phyloP scores from a whole-genome alignment of 2,888 invertebrate species.

The Ferdinandea cuprea region DNA sequence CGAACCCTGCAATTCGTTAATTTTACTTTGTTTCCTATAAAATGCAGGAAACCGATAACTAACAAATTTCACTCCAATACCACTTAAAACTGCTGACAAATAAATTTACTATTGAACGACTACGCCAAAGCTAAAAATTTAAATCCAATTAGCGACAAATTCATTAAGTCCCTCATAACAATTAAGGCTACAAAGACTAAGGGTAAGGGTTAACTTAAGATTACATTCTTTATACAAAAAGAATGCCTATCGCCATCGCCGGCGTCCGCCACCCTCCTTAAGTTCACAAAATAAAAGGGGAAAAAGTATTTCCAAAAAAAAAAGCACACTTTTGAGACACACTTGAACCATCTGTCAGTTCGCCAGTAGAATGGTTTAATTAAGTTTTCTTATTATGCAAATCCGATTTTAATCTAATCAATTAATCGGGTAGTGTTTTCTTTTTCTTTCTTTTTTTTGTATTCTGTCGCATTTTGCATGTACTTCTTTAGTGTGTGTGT shows the following conservation, averaged over 20 bases:
- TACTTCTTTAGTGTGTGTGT: conserved; percentile 12
- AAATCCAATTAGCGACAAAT: conserved; percentile 64
- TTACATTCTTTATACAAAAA: conserved; percentile 34
- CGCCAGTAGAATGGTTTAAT: conserved; percentile 42
- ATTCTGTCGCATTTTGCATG: conserved; percentile 1
- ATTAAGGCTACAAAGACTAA: conserved; percentile 48
- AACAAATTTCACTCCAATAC: not conserved
- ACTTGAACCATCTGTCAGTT: conserved; percentile 15
- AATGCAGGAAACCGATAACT: too few relatives aligned
- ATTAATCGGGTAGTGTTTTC: conserved; percentile 55
- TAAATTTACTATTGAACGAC: conserved; percentile 14
- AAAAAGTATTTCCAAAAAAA: not conserved
- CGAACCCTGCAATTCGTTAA: too few relatives aligned
- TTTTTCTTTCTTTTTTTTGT: conserved; percentile 21
- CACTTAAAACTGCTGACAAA: not conserved
- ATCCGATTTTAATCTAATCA: conserved; percentile 71
- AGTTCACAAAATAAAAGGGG: not conserved
- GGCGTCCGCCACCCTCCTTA: not conserved
- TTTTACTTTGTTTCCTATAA: too few relatives aligned
- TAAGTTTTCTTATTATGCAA: conserved; percentile 72
- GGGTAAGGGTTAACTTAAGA: conserved; percentile 53
- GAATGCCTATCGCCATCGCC: not conserved
- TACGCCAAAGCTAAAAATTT: conserved; percentile 9
- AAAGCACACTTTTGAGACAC: conserved; percentile 19
- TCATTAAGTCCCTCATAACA: conserved; percentile 51